Percentiles rank a stretch among this genome's conserved stretches.
Conservation (phyloP, 37 sponge, comb jelly and placozoan genomes). For the Mnemiopsis leidyi region DNA sequence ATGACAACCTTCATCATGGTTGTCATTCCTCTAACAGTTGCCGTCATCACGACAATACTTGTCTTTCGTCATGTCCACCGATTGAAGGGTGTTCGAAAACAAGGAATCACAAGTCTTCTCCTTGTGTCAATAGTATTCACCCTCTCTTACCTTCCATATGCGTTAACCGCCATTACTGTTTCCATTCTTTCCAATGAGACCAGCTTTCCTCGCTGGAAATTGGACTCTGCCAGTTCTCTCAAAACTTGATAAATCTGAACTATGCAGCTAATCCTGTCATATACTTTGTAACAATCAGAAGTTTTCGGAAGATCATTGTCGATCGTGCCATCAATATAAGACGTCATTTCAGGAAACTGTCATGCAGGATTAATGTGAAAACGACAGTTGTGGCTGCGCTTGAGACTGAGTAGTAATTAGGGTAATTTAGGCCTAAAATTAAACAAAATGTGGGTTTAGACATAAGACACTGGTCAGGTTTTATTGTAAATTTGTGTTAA, state of each 20-base stretch:
- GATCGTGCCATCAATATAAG: background rate
- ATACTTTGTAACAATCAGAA: background rate
- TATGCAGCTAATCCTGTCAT: background rate
- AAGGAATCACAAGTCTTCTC: background rate
- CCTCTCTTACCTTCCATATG: background rate
- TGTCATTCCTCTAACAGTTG: background rate
- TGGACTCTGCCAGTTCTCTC: background rate
- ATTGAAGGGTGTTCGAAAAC: background rate
- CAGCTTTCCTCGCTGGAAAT: background rate
- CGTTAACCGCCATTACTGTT: background rate
- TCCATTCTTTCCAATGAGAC: background rate
- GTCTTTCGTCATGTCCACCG: background rate
- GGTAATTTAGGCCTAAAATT: no score
- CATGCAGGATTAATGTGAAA: background rate
- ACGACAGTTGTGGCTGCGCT: background rate
- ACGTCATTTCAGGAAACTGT: background rate
- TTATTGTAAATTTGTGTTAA: no score
- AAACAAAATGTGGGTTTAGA: no score
- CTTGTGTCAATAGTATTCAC: background rate
- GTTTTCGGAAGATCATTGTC: background rate
- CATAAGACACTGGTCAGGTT: no score
- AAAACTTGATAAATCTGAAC: background rate
- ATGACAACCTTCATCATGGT: background rate
- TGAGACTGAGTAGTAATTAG: no score
- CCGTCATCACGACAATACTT: background rate